Conservation (phyloP, 2,797 vertebrate species). For the Kryptopterus vitreolus region DNA sequence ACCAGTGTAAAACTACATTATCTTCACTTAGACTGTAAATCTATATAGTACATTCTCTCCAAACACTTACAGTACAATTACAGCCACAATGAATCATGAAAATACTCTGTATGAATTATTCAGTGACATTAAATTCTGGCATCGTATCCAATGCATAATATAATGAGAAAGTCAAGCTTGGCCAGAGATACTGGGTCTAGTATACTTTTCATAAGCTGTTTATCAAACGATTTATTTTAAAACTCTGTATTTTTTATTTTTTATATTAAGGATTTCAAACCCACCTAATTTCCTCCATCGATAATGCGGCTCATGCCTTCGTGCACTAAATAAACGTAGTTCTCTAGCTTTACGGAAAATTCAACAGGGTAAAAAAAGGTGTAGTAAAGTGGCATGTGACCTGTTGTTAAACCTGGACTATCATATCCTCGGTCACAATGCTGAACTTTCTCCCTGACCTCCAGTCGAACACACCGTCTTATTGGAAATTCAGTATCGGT, state of each 20-base stretch:
- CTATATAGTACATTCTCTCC: background rate
- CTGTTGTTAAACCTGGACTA: background rate
- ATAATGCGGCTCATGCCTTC: background rate
- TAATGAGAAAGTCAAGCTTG: background rate
- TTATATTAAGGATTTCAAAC: background rate
- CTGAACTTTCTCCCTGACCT: conserved; percentile 5
- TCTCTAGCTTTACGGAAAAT: background rate
- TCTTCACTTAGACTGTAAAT: background rate
- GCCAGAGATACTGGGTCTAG: background rate
- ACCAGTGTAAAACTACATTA: background rate
- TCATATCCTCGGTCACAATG: conserved; percentile 15
- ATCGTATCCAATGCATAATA: background rate
- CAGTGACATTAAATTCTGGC: background rate
- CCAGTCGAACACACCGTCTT: background rate
- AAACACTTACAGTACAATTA: conserved; percentile 4
- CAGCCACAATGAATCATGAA: conserved; percentile 1
- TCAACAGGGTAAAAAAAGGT: background rate
- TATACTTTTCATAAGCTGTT: background rate
- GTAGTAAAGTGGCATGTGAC: conserved; percentile 13
- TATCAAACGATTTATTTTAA: background rate
- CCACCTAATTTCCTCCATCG: background rate
- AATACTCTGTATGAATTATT: conserved; percentile 13
- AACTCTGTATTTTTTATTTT: background rate
- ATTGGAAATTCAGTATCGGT: conserved; percentile 20
- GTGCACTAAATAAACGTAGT: background rate